Percentiles rank a stretch among this genome's conserved stretches.
These are phyloP conservation scores for Spinibarbus caldwelli DNA, from an alignment of 2,797 vertebrate genomes.

Conservation along the genomic window DNA sequence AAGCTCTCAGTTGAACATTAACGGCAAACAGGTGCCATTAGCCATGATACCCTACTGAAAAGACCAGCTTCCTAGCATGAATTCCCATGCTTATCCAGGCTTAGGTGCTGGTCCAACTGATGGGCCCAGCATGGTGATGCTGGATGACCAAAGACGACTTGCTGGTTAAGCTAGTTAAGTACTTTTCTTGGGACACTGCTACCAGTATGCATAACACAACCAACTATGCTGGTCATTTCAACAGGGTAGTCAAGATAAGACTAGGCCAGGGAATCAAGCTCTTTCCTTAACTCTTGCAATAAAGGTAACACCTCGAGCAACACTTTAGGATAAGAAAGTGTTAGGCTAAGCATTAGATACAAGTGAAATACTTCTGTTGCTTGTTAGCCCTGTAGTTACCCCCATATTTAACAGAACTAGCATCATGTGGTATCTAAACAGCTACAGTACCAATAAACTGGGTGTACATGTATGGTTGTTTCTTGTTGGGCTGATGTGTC, in stretches of 20 bases:
- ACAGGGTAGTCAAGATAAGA: background rate
- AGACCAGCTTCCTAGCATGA: background rate
- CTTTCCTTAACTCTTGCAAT: background rate
- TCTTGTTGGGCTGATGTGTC: constrained; percentile 43
- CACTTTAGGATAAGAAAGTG: background rate
- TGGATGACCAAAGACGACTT: background rate
- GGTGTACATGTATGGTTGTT: background rate
- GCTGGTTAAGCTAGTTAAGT: background rate
- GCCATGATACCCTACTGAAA: background rate
- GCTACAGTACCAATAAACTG: background rate
- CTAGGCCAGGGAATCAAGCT: background rate
- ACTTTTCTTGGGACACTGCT: background rate
- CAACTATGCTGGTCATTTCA: background rate
- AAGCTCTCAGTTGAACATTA: constrained; percentile 27
- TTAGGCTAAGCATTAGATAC: background rate
- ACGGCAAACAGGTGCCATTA: background rate
- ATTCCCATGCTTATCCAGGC: background rate
- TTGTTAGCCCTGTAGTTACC: background rate
- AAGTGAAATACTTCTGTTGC: background rate
- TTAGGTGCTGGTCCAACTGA: background rate
- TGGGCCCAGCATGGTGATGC: too few species aligned
- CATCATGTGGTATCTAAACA: background rate
- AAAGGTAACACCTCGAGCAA: background rate
- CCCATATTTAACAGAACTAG: background rate
- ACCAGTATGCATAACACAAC: background rate